Evolutionary conservation across 2,113 vertebrate genomes (phyloP), one percentile per base, ranked within the genome.

Genomic region (Pseudopodoces humilis): DNA sequence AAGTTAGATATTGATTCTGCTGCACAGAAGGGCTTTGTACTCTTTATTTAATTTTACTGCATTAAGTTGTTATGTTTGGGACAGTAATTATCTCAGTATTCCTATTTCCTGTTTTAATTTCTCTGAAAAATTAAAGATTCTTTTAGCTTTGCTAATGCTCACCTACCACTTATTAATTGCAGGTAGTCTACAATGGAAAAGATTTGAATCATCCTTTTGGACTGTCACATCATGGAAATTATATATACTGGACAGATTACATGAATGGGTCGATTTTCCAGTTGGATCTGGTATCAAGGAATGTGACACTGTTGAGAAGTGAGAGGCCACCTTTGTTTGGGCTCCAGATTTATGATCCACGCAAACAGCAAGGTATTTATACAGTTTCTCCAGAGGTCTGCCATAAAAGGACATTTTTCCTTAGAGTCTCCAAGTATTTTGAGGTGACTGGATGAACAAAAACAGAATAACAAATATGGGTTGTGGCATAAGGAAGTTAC

Each of bases 211-310:
- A 99, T 94, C 99, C 99, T 13, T 99, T 99, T 79, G 99, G 99
- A 89, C 98, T 99, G 39, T 99, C 99, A 25, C 98, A 99, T 95
- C 98, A 99, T 44, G 98, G 98, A 37, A 98, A 99, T 96, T 98
- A 98, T 60, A 98, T 99, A 83, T 99, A 99, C 97, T 99, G 99
- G 99, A 99, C 99, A 11, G 99, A 99, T 95, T 99, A 99, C 94
- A 99, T 99, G 99, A 99, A 99, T 59, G 99, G 99, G 20, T 99
- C 99, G 2, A 99, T 99, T 95, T 99, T 99, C 98, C 99, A 99
- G 97, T 88, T 99, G 97, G 98, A 99, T 96, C 97, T 99, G 94
- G 47, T 96, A n/a, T 98, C 98, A 2, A 98, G 97, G 81, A 98
- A 99, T 63, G 99, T 99, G 91, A 98, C 98, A 6, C 97, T 99